A percentile compares a stretch with the other conserved stretches of the same genome.
These are phyloP conservation scores for Bilobella aurantiaca DNA, from an alignment of 1,140 invertebrate species.

Conservation along the genomic window DNA sequence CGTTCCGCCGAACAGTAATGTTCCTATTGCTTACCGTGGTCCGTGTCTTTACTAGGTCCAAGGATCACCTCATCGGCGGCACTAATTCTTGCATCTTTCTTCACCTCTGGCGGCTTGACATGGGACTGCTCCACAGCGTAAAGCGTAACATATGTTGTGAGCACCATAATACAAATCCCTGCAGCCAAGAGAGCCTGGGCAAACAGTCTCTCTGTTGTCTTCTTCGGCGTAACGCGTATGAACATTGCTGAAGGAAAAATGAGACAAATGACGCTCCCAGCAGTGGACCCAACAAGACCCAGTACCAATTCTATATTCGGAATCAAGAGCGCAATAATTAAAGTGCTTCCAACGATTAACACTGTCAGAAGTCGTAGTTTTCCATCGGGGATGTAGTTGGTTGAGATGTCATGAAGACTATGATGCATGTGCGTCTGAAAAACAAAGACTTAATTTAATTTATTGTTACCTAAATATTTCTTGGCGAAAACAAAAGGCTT, in stretches of 20 bases:
- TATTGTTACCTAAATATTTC: background rate
- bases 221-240: constrained; percentile 42
- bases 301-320: constrained; percentile 87
- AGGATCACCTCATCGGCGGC: background rate
- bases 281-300: constrained; percentile 83
- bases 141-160: constrained; percentile 77
- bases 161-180: constrained; percentile 67
- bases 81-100: too few relatives aligned
- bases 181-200: constrained; percentile 44
- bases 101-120: constrained; percentile 8
- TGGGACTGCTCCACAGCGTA: constrained; percentile 55
- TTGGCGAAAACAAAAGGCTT: constrained; percentile 30
- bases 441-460: background rate
- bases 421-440: constrained; percentile 40
- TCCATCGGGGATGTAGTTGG: constrained; percentile 60
- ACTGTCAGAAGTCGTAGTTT: constrained; percentile 70
- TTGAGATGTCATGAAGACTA: constrained; percentile 41
- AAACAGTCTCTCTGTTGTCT: constrained; percentile 41
- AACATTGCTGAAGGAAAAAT: constrained; percentile 71
- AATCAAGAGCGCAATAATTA: constrained; percentile 63
- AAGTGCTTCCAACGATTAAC: constrained; percentile 59
- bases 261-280: constrained; percentile 85
- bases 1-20: background rate
- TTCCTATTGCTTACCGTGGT: background rate
- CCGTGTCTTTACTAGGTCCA: background rate